Evolutionary conservation across 2,888 invertebrate genomes (phyloP).

Genomic region (Phlogophora meticulosa): DNA sequence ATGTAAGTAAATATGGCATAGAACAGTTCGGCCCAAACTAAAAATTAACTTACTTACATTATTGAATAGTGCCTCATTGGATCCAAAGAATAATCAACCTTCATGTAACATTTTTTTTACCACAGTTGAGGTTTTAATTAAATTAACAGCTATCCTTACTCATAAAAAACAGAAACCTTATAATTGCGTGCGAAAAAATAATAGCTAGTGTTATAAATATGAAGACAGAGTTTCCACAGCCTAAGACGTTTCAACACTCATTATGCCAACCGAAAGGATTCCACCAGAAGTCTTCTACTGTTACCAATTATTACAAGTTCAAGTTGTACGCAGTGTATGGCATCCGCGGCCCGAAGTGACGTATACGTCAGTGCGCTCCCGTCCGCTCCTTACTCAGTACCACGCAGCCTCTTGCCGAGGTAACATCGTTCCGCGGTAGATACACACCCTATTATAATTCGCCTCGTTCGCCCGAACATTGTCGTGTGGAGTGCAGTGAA

Average conservation of each 20-base stretch:
- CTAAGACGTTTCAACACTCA: constrained; percentile 28
- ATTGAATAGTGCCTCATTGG: neutral
- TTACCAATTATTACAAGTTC: constrained; percentile 57
- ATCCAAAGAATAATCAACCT: neutral
- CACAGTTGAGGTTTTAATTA: constrained; percentile 12
- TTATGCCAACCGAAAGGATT: constrained; percentile 41
- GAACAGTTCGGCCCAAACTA: neutral
- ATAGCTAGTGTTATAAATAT: neutral
- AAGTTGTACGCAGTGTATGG: constrained; percentile 76
- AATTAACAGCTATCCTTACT: neutral
- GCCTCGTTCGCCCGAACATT: constrained; percentile 59
- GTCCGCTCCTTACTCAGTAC: constrained; percentile 83
- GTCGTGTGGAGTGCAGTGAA: constrained; percentile 87
- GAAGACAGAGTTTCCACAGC: neutral
- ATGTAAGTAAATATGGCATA: neutral
- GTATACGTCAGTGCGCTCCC: constrained; percentile 79
- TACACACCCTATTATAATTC: constrained; percentile 50
- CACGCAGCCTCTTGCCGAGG: constrained; percentile 85
- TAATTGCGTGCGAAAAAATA: constrained; percentile 4
- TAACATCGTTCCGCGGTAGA: constrained; percentile 70
- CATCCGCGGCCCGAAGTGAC: constrained; percentile 71
- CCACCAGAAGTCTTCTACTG: constrained; percentile 43
- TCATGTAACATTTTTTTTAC: neutral
- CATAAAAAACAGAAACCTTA: constrained; percentile 3
- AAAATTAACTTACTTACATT: neutral